Conservation (phyloP, 2,113 vertebrate genomes). For the Callocephalon fimbriatum region DNA sequence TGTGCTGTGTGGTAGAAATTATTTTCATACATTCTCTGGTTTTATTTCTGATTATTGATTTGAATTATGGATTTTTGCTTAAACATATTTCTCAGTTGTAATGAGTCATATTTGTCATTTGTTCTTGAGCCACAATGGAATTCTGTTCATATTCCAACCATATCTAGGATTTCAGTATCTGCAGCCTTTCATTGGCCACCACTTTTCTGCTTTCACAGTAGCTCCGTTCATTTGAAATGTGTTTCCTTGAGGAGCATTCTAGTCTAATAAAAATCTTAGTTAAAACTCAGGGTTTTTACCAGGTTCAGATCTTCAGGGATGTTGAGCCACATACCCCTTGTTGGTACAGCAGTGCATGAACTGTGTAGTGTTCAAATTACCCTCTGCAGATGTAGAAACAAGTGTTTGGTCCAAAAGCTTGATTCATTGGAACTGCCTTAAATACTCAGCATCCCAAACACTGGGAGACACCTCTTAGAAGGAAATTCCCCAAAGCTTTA, state of each 20-base stretch:
- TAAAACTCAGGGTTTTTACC: background rate
- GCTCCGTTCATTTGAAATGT: background rate
- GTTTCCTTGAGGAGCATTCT: background rate
- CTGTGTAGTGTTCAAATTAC: background rate
- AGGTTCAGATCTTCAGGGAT: background rate
- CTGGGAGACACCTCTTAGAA: rapidly evolving
- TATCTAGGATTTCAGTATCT: background rate
- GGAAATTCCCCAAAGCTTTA: background rate
- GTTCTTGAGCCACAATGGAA: background rate
- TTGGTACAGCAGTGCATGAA: background rate
- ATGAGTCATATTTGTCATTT: background rate
- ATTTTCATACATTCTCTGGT: background rate
- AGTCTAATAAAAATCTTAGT: background rate
- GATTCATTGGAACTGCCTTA: background rate
- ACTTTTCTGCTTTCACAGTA: background rate
- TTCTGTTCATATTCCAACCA: background rate
- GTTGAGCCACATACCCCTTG: background rate
- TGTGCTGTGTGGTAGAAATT: background rate
- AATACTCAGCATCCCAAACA: background rate
- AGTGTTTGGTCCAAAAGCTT: background rate
- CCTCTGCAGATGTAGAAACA: background rate
- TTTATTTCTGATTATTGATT: slow-evolving; percentile 8
- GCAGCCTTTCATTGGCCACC: background rate
- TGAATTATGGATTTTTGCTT: background rate
- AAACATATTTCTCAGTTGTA: background rate